Conservation (phyloP, 2,888 invertebrate genomes). For the Euzophera pinguis region DNA sequence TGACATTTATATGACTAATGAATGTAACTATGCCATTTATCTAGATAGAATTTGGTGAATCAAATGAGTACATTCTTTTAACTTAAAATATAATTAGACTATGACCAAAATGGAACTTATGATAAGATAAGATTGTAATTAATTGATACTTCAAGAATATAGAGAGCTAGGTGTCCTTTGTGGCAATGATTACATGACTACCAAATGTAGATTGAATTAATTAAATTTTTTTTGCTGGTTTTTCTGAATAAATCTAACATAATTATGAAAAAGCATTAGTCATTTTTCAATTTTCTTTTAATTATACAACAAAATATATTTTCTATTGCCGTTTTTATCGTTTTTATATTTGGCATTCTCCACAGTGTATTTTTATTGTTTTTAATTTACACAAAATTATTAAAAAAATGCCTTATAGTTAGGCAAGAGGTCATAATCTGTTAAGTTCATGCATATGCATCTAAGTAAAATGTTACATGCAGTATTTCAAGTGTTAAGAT, state of each 20-base stretch:
- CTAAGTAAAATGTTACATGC: too few species aligned
- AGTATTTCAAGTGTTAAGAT: too few species aligned
- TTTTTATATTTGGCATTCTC: too few species aligned
- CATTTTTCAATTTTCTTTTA: too few species aligned
- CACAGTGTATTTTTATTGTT: too few species aligned
- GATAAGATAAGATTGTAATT: constrained; percentile 45
- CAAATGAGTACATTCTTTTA: constrained; percentile 21
- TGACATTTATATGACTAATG: not conserved
- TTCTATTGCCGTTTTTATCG: too few species aligned
- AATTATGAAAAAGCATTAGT: too few species aligned
- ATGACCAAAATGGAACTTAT: constrained; percentile 60
- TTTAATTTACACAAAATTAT: too few species aligned
- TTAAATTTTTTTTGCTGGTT: not conserved
- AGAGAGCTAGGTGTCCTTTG: constrained; percentile 28
- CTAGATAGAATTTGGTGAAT: not conserved
- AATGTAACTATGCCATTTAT: constrained; percentile 3
- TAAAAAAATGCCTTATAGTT: too few species aligned
- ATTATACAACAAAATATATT: too few species aligned
- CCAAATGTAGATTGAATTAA: not conserved
- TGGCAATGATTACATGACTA: not conserved
- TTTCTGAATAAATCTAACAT: not conserved
- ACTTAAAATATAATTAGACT: constrained; percentile 32
- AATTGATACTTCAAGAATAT: constrained; percentile 22
- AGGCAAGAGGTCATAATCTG: too few species aligned
- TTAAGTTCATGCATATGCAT: too few species aligned